Conservation (phyloP, 2,797 vertebrate genomes). For the Florisuga fusca region DNA sequence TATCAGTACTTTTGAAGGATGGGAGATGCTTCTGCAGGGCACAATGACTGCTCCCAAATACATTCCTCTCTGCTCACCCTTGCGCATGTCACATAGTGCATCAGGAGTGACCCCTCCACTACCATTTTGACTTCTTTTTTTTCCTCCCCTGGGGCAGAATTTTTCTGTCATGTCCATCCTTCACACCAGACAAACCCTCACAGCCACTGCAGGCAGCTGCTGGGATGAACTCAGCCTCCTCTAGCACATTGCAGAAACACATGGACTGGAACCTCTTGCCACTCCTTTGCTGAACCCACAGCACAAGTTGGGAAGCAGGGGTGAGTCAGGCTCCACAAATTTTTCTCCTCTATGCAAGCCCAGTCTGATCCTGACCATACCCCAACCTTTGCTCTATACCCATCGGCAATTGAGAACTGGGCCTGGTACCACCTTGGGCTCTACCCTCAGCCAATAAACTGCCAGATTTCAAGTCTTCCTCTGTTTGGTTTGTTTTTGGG, state of each 20-base stretch:
- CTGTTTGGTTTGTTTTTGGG: too few relatives aligned
- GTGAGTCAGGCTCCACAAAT: background rate
- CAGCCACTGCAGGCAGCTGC: background rate
- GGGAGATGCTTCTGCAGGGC: background rate
- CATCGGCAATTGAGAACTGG: background rate
- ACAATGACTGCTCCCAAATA: fast-evolving
- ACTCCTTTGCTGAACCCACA: background rate
- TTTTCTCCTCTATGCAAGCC: background rate
- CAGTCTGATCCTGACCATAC: background rate
- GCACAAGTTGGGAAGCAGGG: background rate
- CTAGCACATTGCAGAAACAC: background rate
- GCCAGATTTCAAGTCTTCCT: background rate
- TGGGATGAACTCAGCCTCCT: background rate
- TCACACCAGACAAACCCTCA: background rate
- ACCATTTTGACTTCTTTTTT: background rate
- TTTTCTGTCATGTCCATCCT: background rate
- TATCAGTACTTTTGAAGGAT: background rate
- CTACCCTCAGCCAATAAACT: background rate
- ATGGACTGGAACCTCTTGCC: background rate
- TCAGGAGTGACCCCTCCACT: background rate
- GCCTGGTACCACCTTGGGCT: background rate
- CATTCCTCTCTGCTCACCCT: background rate
- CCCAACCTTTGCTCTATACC: background rate
- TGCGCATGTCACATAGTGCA: background rate
- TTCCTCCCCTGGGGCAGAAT: background rate